Evolutionary conservation across 1,140 invertebrate genomes (phyloP).

Genomic region (Drosophila ananassae): DNA sequence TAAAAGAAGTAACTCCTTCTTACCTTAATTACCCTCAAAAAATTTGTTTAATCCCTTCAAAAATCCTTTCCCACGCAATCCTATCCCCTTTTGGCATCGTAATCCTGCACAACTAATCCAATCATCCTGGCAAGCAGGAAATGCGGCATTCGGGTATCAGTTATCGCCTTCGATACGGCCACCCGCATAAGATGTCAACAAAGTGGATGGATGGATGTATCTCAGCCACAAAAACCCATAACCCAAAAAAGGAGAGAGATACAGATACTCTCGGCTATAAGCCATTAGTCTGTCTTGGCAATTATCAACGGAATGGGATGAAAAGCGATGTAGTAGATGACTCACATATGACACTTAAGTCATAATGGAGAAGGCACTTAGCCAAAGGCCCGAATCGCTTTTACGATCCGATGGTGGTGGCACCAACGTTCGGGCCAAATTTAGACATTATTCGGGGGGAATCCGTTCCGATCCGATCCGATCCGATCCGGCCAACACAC

Average conservation of each 20-base stretch:
- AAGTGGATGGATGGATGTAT: conserved; percentile 31
- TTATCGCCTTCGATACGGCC: conserved; percentile 61
- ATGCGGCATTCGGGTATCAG: conserved; percentile 32
- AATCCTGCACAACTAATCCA: conserved; percentile 47
- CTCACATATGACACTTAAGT: conserved; percentile 73
- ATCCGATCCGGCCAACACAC: conserved; percentile 19
- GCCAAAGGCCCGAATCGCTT: conserved; percentile 44
- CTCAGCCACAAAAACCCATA: background rate
- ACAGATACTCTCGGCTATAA: background rate
- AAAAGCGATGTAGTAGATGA: conserved; percentile 43
- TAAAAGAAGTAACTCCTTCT: background rate
- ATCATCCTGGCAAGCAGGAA: conserved; percentile 55
- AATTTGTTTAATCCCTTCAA: background rate
- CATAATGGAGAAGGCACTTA: conserved; percentile 76
- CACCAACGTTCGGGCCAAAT: conserved; percentile 62
- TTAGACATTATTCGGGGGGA: conserved; percentile 67
- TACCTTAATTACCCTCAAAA: too few species aligned
- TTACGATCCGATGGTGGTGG: conserved; percentile 36
- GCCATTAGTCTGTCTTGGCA: conserved; percentile 51
- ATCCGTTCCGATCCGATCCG: background rate
- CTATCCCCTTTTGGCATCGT: background rate
- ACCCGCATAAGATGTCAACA: conserved; percentile 62
- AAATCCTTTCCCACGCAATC: conserved; percentile 45
- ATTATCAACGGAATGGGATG: conserved; percentile 51
- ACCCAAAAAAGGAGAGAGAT: too few species aligned